A percentile compares a stretch with the other conserved stretches of the same genome.
These are phyloP conservation scores for Rhabdornis inornatus DNA, from an alignment of 2,113 vertebrate genomes.

Conservation along the genomic window DNA sequence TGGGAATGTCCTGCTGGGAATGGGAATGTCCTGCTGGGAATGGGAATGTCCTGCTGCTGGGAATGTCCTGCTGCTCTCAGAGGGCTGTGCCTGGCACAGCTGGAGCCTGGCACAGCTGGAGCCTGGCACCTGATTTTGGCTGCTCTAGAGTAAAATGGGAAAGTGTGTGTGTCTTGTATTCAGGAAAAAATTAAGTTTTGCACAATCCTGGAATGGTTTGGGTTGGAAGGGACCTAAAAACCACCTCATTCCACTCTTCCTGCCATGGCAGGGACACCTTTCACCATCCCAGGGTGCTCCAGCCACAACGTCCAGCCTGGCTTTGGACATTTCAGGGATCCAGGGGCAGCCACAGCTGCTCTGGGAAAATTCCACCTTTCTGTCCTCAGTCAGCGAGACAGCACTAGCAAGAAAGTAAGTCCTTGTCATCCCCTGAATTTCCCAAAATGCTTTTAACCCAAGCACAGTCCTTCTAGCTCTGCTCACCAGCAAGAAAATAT, in stretches of 20 bases:
- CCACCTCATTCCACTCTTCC: rapidly evolving
- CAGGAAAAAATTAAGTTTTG: background rate
- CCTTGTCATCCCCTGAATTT: background rate
- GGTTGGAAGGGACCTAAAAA: background rate
- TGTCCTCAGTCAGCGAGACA: background rate
- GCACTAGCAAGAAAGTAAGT: background rate
- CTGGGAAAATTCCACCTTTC: background rate
- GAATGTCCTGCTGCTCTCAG: background rate
- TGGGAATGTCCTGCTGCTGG: too few relatives aligned
- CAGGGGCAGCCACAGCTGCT: background rate
- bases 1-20: too few relatives aligned
- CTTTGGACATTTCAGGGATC: background rate
- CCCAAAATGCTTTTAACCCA: background rate
- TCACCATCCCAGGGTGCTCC: background rate
- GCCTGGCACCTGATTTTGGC: background rate
- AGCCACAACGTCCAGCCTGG: rapidly evolving
- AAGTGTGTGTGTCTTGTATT: background rate
- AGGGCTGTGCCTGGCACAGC: background rate
- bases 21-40: too few relatives aligned
- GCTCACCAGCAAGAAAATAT: background rate
- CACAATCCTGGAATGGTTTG: background rate
- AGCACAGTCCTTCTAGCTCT: background rate
- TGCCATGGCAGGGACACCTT: background rate
- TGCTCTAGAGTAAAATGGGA: background rate
- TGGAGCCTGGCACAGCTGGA: background rate